Evolutionary conservation across 2,888 invertebrate species (phyloP).

Genomic region (Argyresthia goedartella): DNA sequence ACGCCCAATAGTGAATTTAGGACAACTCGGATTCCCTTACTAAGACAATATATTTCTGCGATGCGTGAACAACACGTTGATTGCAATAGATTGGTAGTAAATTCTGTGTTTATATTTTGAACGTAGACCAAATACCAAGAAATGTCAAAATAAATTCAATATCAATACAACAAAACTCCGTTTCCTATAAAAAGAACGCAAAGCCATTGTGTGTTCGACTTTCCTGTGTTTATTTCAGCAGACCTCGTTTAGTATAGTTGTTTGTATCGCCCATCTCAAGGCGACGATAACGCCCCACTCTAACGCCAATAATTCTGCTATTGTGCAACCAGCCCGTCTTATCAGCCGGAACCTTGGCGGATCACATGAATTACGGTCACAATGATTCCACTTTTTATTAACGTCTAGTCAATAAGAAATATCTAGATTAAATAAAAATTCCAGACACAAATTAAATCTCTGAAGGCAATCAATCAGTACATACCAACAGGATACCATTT

Average conservation of each 20-base stretch:
- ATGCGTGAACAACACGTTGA: too few species aligned
- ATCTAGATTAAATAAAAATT: background rate
- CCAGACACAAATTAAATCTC: background rate
- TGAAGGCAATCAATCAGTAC: background rate
- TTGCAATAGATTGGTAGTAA: too few species aligned
- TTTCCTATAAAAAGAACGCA: too few species aligned
- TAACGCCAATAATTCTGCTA: conserved; percentile 70
- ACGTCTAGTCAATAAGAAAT: conserved; percentile 7
- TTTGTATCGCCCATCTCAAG: conserved; percentile 66
- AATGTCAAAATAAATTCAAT: too few species aligned
- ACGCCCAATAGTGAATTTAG: too few species aligned
- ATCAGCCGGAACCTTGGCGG: conserved; percentile 59
- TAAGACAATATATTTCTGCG: too few species aligned
- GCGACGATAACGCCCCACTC: conserved; percentile 33
- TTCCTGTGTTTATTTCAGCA: conserved; percentile 35
- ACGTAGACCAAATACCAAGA: too few species aligned
- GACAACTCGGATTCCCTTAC: too few species aligned
- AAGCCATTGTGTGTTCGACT: too few species aligned
- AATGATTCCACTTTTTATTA: conserved; percentile 63
- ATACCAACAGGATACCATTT: background rate
- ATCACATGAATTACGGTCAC: conserved; percentile 69
- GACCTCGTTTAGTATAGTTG: conserved; percentile 50
- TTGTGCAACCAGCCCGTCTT: conserved; percentile 59
- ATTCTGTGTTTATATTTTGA: too few species aligned
- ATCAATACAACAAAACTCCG: too few species aligned